phyloP scores from a whole-genome alignment of 2,888 invertebrate species.

The Anagyrus pseudococci region DNA sequence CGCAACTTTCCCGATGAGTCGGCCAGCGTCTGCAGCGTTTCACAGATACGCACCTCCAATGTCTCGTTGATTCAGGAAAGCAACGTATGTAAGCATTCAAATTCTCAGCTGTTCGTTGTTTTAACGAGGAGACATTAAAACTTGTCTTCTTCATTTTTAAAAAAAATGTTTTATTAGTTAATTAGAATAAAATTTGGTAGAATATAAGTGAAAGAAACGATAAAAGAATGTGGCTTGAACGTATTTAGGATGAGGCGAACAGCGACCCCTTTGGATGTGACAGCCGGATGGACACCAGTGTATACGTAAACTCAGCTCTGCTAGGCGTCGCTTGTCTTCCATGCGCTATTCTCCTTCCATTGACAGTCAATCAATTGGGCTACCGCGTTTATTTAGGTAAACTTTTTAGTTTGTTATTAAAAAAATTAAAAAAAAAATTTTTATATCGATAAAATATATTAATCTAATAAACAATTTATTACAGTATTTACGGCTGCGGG shows the following conservation, averaged over 20 bases:
- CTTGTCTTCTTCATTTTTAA: too few relatives aligned
- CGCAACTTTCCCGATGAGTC: conserved; percentile 69
- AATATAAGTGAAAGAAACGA: not conserved
- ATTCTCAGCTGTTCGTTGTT: too few relatives aligned
- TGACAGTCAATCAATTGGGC: conserved; percentile 78
- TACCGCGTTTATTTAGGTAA: conserved; percentile 81
- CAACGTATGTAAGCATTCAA: too few relatives aligned
- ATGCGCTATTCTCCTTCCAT: conserved; percentile 77
- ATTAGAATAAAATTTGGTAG: too few relatives aligned
- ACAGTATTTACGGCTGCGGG: conserved; percentile 77
- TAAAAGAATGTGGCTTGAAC: too few relatives aligned
- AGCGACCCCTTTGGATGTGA: conserved; percentile 67
- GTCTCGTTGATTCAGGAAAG: conserved; percentile 1
- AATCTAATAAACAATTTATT: too few relatives aligned
- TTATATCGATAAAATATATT: not conserved
- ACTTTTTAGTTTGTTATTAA: not conserved
- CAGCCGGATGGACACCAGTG: conserved; percentile 70
- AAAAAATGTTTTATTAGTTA: too few relatives aligned
- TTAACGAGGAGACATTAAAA: too few relatives aligned
- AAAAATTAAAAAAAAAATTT: not conserved
- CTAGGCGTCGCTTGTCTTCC: conserved; percentile 81
- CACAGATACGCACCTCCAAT: conserved; percentile 47
- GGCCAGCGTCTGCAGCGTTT: conserved; percentile 79
- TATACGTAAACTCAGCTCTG: conserved; percentile 77
- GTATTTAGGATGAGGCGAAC: not conserved